A percentile compares a stretch with the other conserved stretches of the same genome.
Evolutionary conservation across 2,797 vertebrate genomes (phyloP).

Genomic region (Gorsachius magnificus): DNA sequence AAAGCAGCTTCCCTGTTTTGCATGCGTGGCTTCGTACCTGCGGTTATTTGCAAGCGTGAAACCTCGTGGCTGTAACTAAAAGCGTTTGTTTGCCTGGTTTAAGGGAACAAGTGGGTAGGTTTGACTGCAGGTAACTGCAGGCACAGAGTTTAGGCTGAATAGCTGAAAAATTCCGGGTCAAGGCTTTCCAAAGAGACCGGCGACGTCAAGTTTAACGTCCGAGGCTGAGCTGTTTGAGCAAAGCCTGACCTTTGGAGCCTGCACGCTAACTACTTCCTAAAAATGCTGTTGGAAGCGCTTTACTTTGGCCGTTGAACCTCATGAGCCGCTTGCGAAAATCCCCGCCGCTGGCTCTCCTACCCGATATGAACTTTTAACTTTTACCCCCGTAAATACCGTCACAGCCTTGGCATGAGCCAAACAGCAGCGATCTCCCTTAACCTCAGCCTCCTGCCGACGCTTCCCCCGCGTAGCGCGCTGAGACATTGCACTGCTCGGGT

Average conservation of each 20-base stretch:
- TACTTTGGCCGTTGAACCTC: neutral
- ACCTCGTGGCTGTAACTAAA: neutral
- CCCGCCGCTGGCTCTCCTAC: neutral
- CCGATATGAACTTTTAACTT: neutral
- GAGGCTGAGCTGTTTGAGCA: neutral
- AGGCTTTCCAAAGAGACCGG: neutral
- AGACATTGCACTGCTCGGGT: neutral
- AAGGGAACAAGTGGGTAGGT: neutral
- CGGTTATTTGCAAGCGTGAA: neutral
- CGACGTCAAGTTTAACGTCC: neutral
- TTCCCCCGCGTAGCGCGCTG: neutral
- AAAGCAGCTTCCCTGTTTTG: neutral
- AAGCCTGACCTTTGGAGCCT: neutral
- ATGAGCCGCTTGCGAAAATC: neutral
- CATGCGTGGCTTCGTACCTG: neutral
- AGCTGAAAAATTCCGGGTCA: neutral
- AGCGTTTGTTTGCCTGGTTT: neutral
- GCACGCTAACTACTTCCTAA: neutral
- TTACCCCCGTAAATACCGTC: neutral
- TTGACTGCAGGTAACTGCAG: neutral
- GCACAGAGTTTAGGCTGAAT: neutral
- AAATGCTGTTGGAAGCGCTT: neutral
- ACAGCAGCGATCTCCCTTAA: conserved; percentile 14
- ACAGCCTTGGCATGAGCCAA: conserved; percentile 2
- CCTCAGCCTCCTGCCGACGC: neutral